Evolutionary conservation across 2,113 vertebrate genomes (phyloP), one percentile per base, ranked within the genome.

Genomic region (Podarcis cretensis): DNA sequence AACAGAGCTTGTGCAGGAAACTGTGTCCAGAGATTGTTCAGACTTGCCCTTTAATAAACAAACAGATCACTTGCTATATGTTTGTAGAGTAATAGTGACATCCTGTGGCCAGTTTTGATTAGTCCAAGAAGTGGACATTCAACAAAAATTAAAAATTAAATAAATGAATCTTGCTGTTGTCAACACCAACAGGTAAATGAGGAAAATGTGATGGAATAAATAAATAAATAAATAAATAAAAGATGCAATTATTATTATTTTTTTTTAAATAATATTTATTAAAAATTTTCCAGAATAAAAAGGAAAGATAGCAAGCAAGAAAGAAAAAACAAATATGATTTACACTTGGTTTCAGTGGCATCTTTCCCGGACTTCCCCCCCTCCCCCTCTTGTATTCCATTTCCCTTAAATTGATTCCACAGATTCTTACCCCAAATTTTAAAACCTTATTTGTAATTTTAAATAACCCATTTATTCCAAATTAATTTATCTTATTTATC

Each of bases 81-180:
- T 96, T 95, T 95, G 89, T 95, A 95, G 96, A 96, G 96, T 95
- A 96, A 95, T 89, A 96, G 93, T 96, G 96, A 96, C 96, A 96
- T 96, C 96, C 95, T 96, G 96, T 96, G 96, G 96, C 95, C 96
- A 89, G 89, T 94, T 89, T 59, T 18, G 87, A 96, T 89, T 84
- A 92, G 92, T 90, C 94, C 91, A 89, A 79, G 92, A 89, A 85
- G 89, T 4, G 93, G 95, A 93, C 95, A 92, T 21, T n/a, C 77
- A 87, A 81, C 5, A 35, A 84, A 78, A 30, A 48, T 65, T 14
- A 37, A 57, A 57, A 74, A 66, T 65, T 12, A 76, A 54, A 89
- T 40, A 69, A 81, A 79, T 30, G 84, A 71, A 85, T 20, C 87
- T 71, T 87, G 0, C 18, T 57, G 65, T 9, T 25, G n/a, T 66